Base-by-base conservation (phyloP, 2,113 vertebrate genomes). In the Cheirogaleus medius region DNA sequence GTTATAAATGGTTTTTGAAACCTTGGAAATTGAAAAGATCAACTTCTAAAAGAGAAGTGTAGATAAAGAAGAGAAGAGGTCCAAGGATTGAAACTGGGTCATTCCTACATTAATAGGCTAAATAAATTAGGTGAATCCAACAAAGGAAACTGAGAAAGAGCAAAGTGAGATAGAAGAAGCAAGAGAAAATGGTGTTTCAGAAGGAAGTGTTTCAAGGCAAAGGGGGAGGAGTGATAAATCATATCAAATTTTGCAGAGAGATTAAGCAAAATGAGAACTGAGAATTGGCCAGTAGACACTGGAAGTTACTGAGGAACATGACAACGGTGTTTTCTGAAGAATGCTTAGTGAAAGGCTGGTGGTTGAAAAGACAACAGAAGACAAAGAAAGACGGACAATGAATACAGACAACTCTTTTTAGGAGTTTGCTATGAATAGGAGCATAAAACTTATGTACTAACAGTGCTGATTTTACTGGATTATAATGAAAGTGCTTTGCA, bases 401-500 rank as follows among this genome's bases (percentile, higher is more conserved):
- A 74, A 8, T 54, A 76, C 6, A 76, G 52, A 44, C 17, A 93
- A 63, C 3, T 32, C 69, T 63, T 89, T 88, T 54, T 49, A 80
- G 42, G 34, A 92, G 13, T 63, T 90, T 86, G 1, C 20, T 90
- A 34, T 88, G 66, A 94, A 71, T 49, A 76, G 18, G 27, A 90
- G 58, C 44, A 69, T 15, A 91, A 17, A 93, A 90, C 84, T 92
- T 74, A 74, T 76, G 1, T 90, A 37, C 21, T 42, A 81, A 73
- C 3, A 86, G 47, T 81, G 21, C 25, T 74, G 39, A 47, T 25
- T 27, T 96, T 87, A 60, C 5, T 32, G 10, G 7, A 77, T 60
- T 83, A 76, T 47, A 94, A 87, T 90, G 37, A 87, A 95, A 49
- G 17, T n/a, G 12, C 11, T 95, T 88, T 94, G 32, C 8, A 92